Evolutionary conservation across 2,113 vertebrate genomes (phyloP).

Genomic region (Muscicapa adusta): DNA sequence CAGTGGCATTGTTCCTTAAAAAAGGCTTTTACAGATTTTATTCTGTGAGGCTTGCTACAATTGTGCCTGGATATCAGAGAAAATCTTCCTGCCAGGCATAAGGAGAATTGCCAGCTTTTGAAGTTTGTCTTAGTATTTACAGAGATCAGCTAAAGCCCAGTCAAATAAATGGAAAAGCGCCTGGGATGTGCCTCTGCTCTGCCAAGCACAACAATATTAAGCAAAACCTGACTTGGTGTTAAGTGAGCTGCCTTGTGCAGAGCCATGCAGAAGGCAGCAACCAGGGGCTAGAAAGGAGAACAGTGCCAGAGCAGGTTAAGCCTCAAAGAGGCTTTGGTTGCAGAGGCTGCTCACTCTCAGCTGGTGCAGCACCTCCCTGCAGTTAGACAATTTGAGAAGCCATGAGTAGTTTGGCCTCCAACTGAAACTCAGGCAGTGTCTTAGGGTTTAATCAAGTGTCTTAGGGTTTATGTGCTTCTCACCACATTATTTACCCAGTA

Average conservation of each 20-base stretch:
- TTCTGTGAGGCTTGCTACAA: background rate
- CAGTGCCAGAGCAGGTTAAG: background rate
- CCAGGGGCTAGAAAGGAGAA: background rate
- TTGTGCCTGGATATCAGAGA: background rate
- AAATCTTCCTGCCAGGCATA: background rate
- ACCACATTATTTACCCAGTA: background rate
- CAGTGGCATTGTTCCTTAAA: background rate
- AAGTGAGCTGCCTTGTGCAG: background rate
- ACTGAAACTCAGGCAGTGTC: background rate
- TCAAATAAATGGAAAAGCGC: background rate
- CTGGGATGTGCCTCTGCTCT: background rate
- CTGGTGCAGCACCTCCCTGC: background rate
- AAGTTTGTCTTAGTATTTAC: conserved; percentile 4
- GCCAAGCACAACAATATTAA: background rate
- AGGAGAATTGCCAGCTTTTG: background rate
- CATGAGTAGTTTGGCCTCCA: background rate
- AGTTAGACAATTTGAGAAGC: background rate
- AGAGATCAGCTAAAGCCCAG: background rate
- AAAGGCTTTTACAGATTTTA: background rate
- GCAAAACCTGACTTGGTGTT: background rate
- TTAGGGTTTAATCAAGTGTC: background rate
- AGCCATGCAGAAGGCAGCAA: background rate
- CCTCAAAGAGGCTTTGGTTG: background rate
- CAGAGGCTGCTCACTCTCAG: background rate
- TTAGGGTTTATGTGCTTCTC: background rate